Base-by-base conservation (phyloP, 2,113 vertebrate genomes). In the Paralichthys olivaceus region DNA sequence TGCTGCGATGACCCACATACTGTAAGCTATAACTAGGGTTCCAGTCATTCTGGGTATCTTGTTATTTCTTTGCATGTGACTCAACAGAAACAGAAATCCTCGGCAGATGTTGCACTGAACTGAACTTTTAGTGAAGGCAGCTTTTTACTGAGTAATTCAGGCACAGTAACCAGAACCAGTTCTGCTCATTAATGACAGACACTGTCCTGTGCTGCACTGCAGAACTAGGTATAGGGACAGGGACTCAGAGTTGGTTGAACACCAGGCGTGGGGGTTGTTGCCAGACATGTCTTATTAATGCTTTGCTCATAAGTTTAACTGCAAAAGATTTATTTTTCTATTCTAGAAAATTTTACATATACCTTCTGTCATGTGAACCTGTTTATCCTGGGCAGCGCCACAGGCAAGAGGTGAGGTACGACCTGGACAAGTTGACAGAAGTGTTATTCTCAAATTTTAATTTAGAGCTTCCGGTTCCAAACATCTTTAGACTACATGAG, bases 121-220 rank as follows among this genome's bases (percentile, higher is more conserved):
- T 45, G 37, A 62, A 5, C 54, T 29, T 32, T 26, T 40, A 29
- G n/a, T 32, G 45, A 49, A 13, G 13, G 25, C 43, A 26, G 28
- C 37, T 59, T 23, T 81, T 81, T 49, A 40, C 25, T 54, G 37
- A 26, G 61, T 76, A 49, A 73, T 79, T 66, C 23, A 45, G 53
- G 5, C 28, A 37, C 22, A 57, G 72, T 34, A 69, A 45, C 22
- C 40, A 29, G 59, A 70, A 63, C 63, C 59, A 22, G 17, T 73
- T 37, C 72, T 74, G 37, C 55, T 53, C 19, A 53, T 70, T 85
- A 67, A 80, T 75, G 69, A 73, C 55, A 67, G 56, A 64, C 64
- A 77, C 6, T 53, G 51, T 22, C 55, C n/a, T 68, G 32, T 68
- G 32, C 32, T 34, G 32, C 32, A 23, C 49, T 68, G 56, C 56